Evolutionary conservation across 2,797 vertebrate species (phyloP).

Genomic region (Orientallactaga sibirica): DNA sequence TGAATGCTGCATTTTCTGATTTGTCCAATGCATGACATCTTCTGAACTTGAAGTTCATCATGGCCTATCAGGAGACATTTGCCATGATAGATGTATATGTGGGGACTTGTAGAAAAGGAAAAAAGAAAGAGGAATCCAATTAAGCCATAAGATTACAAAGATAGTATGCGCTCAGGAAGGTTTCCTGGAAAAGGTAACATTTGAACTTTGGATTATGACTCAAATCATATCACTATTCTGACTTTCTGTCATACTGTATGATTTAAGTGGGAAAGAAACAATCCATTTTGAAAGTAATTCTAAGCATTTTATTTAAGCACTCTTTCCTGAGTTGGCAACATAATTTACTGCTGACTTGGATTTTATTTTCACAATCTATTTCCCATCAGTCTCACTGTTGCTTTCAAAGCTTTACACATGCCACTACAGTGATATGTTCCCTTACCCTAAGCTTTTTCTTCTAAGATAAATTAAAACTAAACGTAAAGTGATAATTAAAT

Average conservation of each 20-base stretch:
- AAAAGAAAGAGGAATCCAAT: not conserved
- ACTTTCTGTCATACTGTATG: not conserved
- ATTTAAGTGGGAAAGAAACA: not conserved
- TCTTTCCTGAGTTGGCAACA: not conserved
- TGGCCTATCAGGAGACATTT: not conserved
- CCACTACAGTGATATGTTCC: too few relatives aligned
- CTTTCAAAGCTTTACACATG: too few relatives aligned
- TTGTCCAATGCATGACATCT: not conserved
- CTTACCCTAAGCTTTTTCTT: not conserved
- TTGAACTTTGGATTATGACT: not conserved
- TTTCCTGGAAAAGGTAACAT: not conserved
- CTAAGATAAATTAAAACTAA: constrained; percentile 14
- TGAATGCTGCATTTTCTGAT: not conserved
- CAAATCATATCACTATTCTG: not conserved
- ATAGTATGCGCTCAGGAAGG: not conserved
- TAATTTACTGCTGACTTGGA: not conserved
- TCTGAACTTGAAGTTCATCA: not conserved
- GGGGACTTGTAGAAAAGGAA: not conserved
- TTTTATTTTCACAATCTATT: not conserved
- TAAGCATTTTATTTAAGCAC: not conserved
- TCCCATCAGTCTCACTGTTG: too few relatives aligned
- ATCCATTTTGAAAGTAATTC: not conserved
- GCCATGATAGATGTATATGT: not conserved
- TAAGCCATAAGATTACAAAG: not conserved
- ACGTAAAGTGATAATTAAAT: not conserved